phyloP scores from a whole-genome alignment of 2,113 vertebrate genomes.

The Varanus komodoensis region DNA sequence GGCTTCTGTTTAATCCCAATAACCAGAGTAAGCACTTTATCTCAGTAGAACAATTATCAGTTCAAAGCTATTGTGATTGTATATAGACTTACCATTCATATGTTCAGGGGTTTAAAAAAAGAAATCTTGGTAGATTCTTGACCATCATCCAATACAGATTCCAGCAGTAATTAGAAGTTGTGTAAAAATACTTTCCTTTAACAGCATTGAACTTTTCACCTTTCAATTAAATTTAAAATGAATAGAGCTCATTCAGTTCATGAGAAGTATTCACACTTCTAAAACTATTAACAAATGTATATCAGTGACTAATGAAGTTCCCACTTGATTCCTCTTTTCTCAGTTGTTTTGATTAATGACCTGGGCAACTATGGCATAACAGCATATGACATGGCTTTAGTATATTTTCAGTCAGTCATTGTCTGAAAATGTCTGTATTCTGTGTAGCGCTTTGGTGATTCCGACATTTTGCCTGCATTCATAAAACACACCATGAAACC shows the following conservation, averaged over 20 bases:
- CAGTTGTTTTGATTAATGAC: conserved; percentile 1
- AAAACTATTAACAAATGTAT: not conserved
- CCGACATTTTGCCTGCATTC: not conserved
- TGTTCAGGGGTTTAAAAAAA: not conserved
- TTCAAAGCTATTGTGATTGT: not conserved
- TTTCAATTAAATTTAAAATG: conserved; percentile 9
- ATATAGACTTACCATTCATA: not conserved
- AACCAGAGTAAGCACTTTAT: not conserved
- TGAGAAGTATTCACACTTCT: not conserved
- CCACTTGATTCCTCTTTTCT: not conserved
- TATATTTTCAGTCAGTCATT: not conserved
- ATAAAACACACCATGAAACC: no score
- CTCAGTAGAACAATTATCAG: not conserved
- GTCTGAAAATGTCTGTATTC: not conserved
- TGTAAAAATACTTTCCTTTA: not conserved
- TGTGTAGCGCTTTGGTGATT: not conserved
- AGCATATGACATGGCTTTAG: not conserved
- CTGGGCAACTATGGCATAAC: not conserved
- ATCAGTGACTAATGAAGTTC: not conserved
- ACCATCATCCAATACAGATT: conserved; percentile 12
- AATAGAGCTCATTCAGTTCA: not conserved
- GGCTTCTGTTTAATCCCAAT: not conserved
- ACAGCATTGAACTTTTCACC: not conserved
- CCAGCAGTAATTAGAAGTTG: conserved; percentile 8
- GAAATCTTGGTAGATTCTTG: not conserved